Conservation (phyloP, 2,113 vertebrate genomes). For the Notechis scutatus region DNA sequence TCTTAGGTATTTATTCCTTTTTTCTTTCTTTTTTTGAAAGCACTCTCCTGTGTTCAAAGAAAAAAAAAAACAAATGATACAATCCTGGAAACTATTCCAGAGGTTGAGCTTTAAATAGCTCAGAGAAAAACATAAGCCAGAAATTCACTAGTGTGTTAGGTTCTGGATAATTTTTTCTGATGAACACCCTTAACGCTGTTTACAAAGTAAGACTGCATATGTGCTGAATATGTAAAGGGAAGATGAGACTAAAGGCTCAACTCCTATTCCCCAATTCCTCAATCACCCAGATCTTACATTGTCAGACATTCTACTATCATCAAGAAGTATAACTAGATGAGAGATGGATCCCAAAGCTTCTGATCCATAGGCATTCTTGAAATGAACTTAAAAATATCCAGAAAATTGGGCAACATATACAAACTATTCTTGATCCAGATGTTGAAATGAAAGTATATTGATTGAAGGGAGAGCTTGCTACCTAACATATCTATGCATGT, state of each 20-base stretch:
- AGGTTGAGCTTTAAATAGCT: constrained; percentile 6
- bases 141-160: not conserved
- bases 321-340: not conserved
- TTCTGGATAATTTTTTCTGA: not conserved
- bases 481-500: not conserved
- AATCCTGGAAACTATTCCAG: not conserved
- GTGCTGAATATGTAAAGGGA: not conserved
- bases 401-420: not conserved
- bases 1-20: not conserved
- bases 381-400: not conserved
- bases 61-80: not conserved
- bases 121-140: not conserved
- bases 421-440: not conserved
- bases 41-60: not conserved
- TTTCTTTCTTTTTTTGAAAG: not conserved
- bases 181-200: not conserved
- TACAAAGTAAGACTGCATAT: not conserved
- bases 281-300: not conserved
- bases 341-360: not conserved
- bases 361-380: not conserved
- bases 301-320: not conserved
- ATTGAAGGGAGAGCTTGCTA: not conserved
- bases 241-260: not conserved
- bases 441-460: not conserved
- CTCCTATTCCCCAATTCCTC: not conserved